Base-by-base conservation (phyloP, 2,797 vertebrate species). In the Cetoscarus ocellatus region DNA sequence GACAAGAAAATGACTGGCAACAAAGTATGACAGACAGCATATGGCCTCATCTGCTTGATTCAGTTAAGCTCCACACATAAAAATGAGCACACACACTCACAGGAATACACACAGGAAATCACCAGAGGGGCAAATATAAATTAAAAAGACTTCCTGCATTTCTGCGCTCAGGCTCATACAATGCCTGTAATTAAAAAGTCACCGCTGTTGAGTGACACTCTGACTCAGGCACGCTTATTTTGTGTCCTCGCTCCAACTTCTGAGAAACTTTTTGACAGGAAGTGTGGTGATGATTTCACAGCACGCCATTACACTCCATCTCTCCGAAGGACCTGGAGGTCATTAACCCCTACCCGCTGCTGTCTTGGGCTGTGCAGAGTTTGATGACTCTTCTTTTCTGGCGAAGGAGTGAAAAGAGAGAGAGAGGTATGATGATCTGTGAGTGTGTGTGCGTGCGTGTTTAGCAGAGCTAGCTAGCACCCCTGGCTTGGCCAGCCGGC, bases 401-500 rank as follows among this genome's bases (percentile, higher is more conserved):
- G 83, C 69, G 68, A 80, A 73, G 78, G 82, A 82, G 73, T 83
- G 85, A 86, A 86, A 86, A 84, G 82, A 80, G 45, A 34, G 44
- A 36, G 45, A 19, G 42, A 35, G 42, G 38, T 82, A 57, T 67
- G 58, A 58, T 40, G 38, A 8, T 61, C 78, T 61, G 48, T 64
- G 61, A 38, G 34, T 18, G 58, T 57, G 51, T 15, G 35, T 36
- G 19, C 27, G 68, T 49, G 62, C 40, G 51, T 58, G 70, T 83
- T 86, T 82, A 82, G 75, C 80, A 82, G 82, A 82, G 85, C 83
- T 76, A 84, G 78, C 86, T 87, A 89, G 86, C 89, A 90, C 79
- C 89, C 91, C 91, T 93, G 90, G 89, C 88, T 93, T 81, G 82
- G 85, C 84, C 94, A 95, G 94, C 91, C 91, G 92, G 93, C 81